Evolutionary conservation across 1,140 invertebrate genomes (phyloP).

Genomic region (Augochlora pura): DNA sequence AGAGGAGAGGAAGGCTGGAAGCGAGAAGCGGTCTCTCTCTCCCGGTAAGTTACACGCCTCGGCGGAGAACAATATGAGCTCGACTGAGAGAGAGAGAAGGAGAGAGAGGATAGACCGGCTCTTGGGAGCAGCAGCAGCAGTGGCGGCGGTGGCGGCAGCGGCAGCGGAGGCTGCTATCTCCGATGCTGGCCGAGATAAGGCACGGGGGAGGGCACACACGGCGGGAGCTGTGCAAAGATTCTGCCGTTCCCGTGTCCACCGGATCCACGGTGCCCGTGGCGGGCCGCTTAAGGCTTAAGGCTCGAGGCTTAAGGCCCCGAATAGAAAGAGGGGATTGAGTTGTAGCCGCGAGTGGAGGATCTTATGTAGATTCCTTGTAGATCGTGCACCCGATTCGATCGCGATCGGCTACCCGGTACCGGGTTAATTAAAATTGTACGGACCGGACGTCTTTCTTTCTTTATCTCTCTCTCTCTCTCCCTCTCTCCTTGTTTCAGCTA

Average conservation of each 20-base stretch:
- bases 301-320: conserved; percentile 56
- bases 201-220: conserved; percentile 27
- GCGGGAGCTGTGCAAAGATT: conserved; percentile 44
- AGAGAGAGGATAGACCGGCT: no score
- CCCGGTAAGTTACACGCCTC: conserved; percentile 60
- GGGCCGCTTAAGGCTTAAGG: conserved; percentile 56
- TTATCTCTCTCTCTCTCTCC: neutral
- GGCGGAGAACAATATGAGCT: conserved; percentile 76
- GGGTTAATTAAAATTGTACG: conserved; percentile 81
- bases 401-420: conserved; percentile 79
- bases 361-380: conserved; percentile 82
- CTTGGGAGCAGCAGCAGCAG: no score
- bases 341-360: conserved; percentile 81
- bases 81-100: conserved; percentile 41
- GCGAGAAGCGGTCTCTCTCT: neutral
- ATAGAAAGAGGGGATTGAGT: conserved; percentile 79
- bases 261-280: conserved; percentile 23
- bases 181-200: conserved; percentile 76
- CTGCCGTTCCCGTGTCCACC: conserved; percentile 41
- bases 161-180: conserved; percentile 69
- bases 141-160: neutral
- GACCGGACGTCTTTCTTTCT: conserved; percentile 60
- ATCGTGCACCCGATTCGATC: conserved; percentile 82
- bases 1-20: conserved; percentile 24
- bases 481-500: neutral